Base-by-base conservation (phyloP, 2,888 invertebrate species). In the Acanthosepion pharaonis region DNA sequence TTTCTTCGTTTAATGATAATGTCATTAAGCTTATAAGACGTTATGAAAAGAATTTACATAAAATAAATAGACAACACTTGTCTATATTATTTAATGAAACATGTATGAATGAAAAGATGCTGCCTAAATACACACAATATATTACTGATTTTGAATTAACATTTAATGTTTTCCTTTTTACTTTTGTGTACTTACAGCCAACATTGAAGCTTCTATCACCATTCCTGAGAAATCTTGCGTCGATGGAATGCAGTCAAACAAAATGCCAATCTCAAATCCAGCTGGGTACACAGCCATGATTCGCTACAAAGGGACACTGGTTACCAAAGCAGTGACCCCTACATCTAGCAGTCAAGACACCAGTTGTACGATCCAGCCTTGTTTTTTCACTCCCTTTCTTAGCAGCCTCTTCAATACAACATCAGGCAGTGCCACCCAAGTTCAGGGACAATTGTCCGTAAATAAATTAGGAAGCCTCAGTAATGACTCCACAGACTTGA, bases 291-390 rank as follows among this genome's bases (percentile, higher is more conserved):
- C 97, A n/a, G 97, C 97, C 95, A 97, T 97, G 95, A 97, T 97
- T 96, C 97, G 97, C 95, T 98, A 98, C 98, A 98, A 98, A 95
- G 98, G 98, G 95, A 98, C 98, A 95, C 98, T 98, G 97, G 98
- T 98, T 95, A 98, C 98, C 95, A 98, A 98, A 96, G 96, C 97
- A 42, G 96, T 97, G 51, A 96, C 97, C 2, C 97, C 98, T 94
- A 95, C 96, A 91, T 95, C 96, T 93, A 95, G 96, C 55, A 95
- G 96, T 94, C 91, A 96, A 94, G 96, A 96, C 95, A 95, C 55
- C 28, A 94, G 23, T 33, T 64, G 55, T 64, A 55, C 94, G 25
- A 33, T 94, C 33, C 94, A 55, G 55, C 94, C 94, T 55, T 94
- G 48, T 55, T 94, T 94, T 64, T 48, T 93, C 55, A 93, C 95